A percentile compares a stretch with the other conserved stretches of the same genome.
phyloP scores from a whole-genome alignment of 92 coral and sea anemone genomes.

The Umimayanthus chanpuru region DNA sequence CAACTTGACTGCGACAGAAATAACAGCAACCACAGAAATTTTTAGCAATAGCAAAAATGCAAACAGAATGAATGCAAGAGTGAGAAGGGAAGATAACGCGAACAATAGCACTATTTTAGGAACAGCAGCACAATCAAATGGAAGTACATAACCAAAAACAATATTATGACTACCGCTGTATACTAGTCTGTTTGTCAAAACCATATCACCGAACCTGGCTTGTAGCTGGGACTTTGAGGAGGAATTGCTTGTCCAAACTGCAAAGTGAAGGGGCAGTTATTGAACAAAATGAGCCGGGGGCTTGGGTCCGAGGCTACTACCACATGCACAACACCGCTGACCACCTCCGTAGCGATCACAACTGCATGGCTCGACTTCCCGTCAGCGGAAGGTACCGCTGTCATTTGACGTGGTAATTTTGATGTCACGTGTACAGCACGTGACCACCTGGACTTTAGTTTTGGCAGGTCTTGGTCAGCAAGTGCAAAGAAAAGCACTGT shows the following conservation, averaged over 20 bases:
- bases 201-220: conserved; percentile 33
- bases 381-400: conserved; percentile 61
- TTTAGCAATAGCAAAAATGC: too few species aligned
- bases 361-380: conserved; percentile 68
- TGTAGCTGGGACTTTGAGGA: conserved; percentile 80
- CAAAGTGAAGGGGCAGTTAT: conserved; percentile 83
- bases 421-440: conserved; percentile 70
- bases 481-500: conserved; percentile 74
- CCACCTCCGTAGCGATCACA: conserved; percentile 73
- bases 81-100: too few species aligned
- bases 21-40: too few species aligned
- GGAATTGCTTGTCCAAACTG: conserved; percentile 96
- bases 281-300: conserved; percentile 81
- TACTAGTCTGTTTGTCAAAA: too few species aligned
- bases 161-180: too few species aligned
- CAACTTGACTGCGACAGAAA: too few species aligned
- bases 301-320: conserved; percentile 81
- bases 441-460: conserved; percentile 62
- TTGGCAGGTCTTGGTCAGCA: conserved; percentile 24
- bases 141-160: too few species aligned
- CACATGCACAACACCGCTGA: conserved; percentile 70
- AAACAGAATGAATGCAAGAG: too few species aligned
- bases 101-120: too few species aligned
- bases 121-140: too few species aligned
- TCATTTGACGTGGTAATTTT: conserved; percentile 72